Base-by-base conservation (phyloP, 2,797 vertebrate species). In the Enteromius anoplus region DNA sequence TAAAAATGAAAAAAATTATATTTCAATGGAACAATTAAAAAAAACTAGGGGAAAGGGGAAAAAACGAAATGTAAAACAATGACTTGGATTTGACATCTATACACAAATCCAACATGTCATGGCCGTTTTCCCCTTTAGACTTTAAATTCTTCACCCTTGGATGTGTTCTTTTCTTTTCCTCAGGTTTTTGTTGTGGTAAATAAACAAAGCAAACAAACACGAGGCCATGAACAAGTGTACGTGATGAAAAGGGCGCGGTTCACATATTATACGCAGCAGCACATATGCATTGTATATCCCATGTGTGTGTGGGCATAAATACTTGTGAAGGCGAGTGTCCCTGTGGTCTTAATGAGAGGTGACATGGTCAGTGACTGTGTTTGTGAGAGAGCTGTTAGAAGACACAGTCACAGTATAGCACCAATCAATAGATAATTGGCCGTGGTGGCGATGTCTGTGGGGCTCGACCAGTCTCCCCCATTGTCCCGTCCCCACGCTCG, bases 381-480 rank as follows among this genome's bases (percentile, higher is more conserved):
- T 92, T 88, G 93, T 89, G 91, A 86, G 84, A 87, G 91, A 92
- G 85, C 92, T 92, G 81, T 80, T 94, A 91, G 94, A 93, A 93
- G 93, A 92, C 92, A 93, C 93, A 92, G 92, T 90, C 93, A 90
- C 91, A 94, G 93, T 92, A 94, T 93, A 94, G 95, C 88, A 92
- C 93, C 94, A 95, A 96, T 96, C 95, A 96, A 96, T 95, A 96
- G 90, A 94, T 96, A 96, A 96, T 96, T 96, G 94, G 95, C 62
- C 14, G 55, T 79, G 82, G 82, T 82, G 64, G 70, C 47, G 9
- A 11, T 45, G 69, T 66, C 92, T 92, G 89, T 95, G 86, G 92
- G 89, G 90, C 89, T 90, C 91, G 94, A 93, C 92, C 95, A 94
- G 95, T 95, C 91, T 88, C 90, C 73, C 75, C 91, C 91, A 93